Conservation (phyloP, 2,113 vertebrate species). For the Ancistrus triradiatus region DNA sequence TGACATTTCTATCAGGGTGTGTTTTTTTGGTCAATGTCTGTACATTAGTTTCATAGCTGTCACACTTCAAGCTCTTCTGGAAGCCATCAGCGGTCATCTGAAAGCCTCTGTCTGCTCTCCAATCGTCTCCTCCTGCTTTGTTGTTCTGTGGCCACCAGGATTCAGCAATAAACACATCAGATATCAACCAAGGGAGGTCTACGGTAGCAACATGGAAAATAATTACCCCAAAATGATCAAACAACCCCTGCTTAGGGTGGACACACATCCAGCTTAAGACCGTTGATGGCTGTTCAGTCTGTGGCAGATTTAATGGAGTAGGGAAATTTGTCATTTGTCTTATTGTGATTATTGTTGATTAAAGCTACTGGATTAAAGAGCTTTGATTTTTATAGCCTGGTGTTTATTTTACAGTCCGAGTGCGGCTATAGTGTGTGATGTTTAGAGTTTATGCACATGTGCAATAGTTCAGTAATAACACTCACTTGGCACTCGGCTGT, state of each 20-base stretch:
- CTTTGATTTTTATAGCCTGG: too few species aligned
- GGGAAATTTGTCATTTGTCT: conserved; percentile 32
- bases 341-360: too few species aligned
- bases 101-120: conserved; percentile 7
- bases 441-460: conserved; percentile 32
- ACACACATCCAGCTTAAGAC: too few species aligned
- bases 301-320: neutral
- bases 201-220: conserved; percentile 31
- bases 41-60: neutral
- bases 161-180: conserved; percentile 23
- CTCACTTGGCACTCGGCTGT: conserved; percentile 8
- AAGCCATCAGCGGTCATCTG: conserved; percentile 24
- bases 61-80: neutral
- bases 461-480: conserved; percentile 14
- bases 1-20: too few species aligned
- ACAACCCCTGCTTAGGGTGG: too few species aligned
- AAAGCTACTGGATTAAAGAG: conserved; percentile 57
- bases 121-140: conserved; percentile 15
- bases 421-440: too few species aligned
- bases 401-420: too few species aligned
- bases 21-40: neutral
- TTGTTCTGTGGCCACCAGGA: conserved; percentile 18
- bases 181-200: neutral
- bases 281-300: neutral
- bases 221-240: conserved; percentile 1